Evolutionary conservation across 2,888 invertebrate species (phyloP), one percentile per base, ranked within the genome.

Genomic region (Zygothrica quintamaculata): DNA sequence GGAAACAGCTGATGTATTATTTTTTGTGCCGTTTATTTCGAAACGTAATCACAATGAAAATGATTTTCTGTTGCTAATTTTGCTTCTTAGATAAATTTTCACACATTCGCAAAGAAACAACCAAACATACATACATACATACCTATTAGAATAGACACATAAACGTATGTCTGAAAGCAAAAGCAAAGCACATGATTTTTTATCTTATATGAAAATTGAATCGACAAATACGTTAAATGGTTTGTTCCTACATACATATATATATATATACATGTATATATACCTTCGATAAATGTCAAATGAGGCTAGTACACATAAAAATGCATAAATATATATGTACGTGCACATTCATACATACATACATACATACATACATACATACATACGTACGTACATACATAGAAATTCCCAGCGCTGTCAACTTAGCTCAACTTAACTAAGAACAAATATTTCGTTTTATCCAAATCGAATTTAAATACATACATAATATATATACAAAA

Each of bases 181-280:
- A 72, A 77, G 50, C 59, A 51, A 56, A 55, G 62, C 70, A 68
- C 65, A 62, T 71, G 67, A 59, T 71, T 62, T 61, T 69, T 52
- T 62, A 60, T 65, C 62, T 59, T 64, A 74, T 70, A 79, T 59
- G 66, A 71, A 71, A 76, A 77, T 81, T 77, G 56, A 77, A 81
- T 69, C 58, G 65, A 66, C 65, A 77, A 77, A 80, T 77, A 69
- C 36, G 42, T 74, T 33, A 43, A 53, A 33, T 13, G 34, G 15
- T 42, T 1, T 9, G 16, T 48, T 25, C 18, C 11, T 34, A 25
- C 39, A 15, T 16, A 43, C 34, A 29, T n/a, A 9, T 9, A 29
- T 44, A 47, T 37, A 31, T 53, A 60, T 16, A 34, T 51, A 47
- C 15, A 7, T 29, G 31, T 29, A 3, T 29, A 26, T 11, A 7